Evolutionary conservation across 2,888 invertebrate genomes (phyloP).

Genomic region (Tinea trinotella): DNA sequence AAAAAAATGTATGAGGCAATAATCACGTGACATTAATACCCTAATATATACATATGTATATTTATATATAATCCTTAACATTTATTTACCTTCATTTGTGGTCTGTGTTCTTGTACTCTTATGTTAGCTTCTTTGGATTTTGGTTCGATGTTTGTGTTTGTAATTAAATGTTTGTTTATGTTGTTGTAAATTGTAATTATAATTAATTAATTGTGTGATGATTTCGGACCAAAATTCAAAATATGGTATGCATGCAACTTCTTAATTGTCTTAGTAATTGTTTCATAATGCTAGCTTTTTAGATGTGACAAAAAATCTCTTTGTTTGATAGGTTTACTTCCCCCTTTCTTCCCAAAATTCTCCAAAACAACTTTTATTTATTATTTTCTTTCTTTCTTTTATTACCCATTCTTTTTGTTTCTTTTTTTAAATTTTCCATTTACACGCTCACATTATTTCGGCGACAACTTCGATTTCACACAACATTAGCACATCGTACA

Average conservation of each 20-base stretch:
- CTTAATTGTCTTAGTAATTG: constrained; percentile 62
- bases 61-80: constrained; percentile 52
- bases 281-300: constrained; percentile 66
- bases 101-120: constrained; percentile 69
- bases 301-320: constrained; percentile 43
- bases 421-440: constrained; percentile 8
- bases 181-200: neutral
- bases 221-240: constrained; percentile 60
- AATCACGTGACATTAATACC: constrained; percentile 61
- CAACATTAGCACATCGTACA: constrained; percentile 8
- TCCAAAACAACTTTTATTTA: neutral
- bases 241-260: constrained; percentile 61
- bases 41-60: constrained; percentile 41
- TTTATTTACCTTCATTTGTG: constrained; percentile 66
- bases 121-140: constrained; percentile 68
- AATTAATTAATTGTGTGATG: neutral
- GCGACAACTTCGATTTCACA: constrained; percentile 16
- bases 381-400: constrained; percentile 33
- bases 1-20: constrained; percentile 68
- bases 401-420: constrained; percentile 4
- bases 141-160: constrained; percentile 59
- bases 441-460: constrained; percentile 10
- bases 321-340: neutral
- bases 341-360: neutral
- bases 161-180: constrained; percentile 12